Evolutionary conservation across 2,888 invertebrate species (phyloP), one percentile per base, ranked within the genome.

Genomic region (Calliopum simillimum): DNA sequence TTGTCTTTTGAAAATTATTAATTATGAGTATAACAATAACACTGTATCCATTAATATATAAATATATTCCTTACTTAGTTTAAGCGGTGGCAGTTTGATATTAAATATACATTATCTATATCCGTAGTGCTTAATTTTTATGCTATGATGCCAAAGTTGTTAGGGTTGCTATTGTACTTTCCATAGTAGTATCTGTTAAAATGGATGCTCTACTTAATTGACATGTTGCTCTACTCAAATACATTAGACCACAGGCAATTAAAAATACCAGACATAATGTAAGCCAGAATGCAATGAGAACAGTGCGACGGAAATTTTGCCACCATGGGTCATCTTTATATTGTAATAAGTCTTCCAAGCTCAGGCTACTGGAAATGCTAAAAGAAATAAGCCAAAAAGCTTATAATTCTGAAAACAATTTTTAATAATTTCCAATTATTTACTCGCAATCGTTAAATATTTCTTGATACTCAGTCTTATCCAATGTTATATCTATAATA

Each of bases 261-360:
- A 87, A 81, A 1, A 90, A 85, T 76, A 88, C 86, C 79, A 88
- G 81, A 1, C 86, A 82, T 73, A 90, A 81, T 44, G 86, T 77
- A 1, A 87, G 82, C 88, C 89, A 89, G 82, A 89, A 88, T 77
- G 88, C 81, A 44, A 87, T 76, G 73, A 88, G 79, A 23, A 89
- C 79, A 70, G 86, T 81, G 69, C 86, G 84, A 0, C 89, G 86
- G 1, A 87, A 77, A 1, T 87, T 84, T 1, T 87, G 85, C 90
- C 90, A 90, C 76, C 87, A 86, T 0, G 86, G 82, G 74, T 89
- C 87, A 69, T 86, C 80, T 1, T 82, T 82, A 14, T 83, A 85
- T n/a, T 83, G 81, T 25, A 86, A 73, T 0, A 90, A 85, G 78
- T 90, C 89, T 70, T 89, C 88, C 43, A 85, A 76, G 11, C 86